Base-by-base conservation (phyloP, 2,888 invertebrate genomes). In the Xestoiulus laeticollis region DNA sequence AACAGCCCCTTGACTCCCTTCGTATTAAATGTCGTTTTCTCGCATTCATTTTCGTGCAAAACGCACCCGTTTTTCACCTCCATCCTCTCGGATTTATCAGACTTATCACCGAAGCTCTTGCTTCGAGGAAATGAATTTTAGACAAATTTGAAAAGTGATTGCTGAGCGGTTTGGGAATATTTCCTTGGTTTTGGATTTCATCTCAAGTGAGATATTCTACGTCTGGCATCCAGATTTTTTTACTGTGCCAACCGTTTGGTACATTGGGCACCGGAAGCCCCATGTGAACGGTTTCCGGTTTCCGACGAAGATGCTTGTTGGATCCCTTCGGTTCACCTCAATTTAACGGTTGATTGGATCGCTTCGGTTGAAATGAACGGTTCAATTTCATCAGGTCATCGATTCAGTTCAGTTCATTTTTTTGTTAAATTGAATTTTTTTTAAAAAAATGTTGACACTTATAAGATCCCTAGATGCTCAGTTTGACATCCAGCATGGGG, bases 81-180 rank as follows among this genome's bases (percentile, higher is more conserved):
- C 48, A 16, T 48, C 59, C 59, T 59, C 19, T 6, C n/a, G 59
- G n/a, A 59, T 59, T 59, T 59, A 59, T 3, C 59, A 59, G 59
- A 5, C n/a, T n/a, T 59, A 59, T 0, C 59, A n/a, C 59, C 4
- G 48, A 12, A 48, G 19, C 48, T 59, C 59, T 59, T 59, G n/a
- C 19, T 59, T 59, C n/a, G 19, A 19, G 59, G 59, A 59, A n/a
- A 59, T 19, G 59, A 19, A 59, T 59, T 59, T 59, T n/a, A 59
- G 59, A 59, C 59, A 59, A 59, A 59, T 59, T 59, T n/a, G 59
- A 59, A 59, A 59, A 59, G 59, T 59, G 59, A 59, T 59, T 59
- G 59, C 59, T 59, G 59, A 59, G 59, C 59, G 59, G n/a, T n/a
- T 59, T n/a, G 59, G 48, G 48, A 48, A 48, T 48, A 48, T 48